Evolutionary conservation across 2,113 vertebrate species (phyloP).

Genomic region (Mirza zaza): DNA sequence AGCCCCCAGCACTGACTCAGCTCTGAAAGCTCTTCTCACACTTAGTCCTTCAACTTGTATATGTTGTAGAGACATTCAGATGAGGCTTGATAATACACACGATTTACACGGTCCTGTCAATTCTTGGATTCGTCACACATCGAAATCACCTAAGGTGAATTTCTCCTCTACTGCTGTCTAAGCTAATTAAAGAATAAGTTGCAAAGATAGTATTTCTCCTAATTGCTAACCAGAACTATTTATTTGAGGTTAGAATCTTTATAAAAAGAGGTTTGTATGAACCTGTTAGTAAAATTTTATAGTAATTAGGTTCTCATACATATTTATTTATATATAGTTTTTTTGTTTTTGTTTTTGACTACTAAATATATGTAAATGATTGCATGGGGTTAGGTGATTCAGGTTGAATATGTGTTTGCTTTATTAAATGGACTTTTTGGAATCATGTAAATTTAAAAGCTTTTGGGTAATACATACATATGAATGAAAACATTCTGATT

Average conservation of each 20-base stretch:
- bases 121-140: constrained; percentile 74
- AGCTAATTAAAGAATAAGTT: constrained; percentile 48
- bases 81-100: constrained; percentile 85
- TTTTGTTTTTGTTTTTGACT: neutral
- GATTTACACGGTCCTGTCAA: constrained; percentile 85
- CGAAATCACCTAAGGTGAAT: constrained; percentile 57
- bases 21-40: constrained; percentile 85
- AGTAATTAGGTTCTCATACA: neutral
- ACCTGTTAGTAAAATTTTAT: neutral
- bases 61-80: constrained; percentile 87
- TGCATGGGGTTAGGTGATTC: neutral
- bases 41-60: constrained; percentile 82
- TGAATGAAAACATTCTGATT: neutral
- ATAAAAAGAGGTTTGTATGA: neutral
- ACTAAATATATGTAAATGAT: neutral
- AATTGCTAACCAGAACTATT: constrained; percentile 4
- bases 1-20: constrained; percentile 82
- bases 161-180: neutral
- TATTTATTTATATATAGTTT: neutral
- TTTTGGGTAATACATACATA: neutral
- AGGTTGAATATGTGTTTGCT: neutral
- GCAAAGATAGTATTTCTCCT: neutral
- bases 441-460: neutral
- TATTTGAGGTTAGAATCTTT: neutral
- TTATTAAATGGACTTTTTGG: neutral